Evolutionary conservation across 1,140 invertebrate genomes (phyloP).

Genomic region (Plutomurus gul): DNA sequence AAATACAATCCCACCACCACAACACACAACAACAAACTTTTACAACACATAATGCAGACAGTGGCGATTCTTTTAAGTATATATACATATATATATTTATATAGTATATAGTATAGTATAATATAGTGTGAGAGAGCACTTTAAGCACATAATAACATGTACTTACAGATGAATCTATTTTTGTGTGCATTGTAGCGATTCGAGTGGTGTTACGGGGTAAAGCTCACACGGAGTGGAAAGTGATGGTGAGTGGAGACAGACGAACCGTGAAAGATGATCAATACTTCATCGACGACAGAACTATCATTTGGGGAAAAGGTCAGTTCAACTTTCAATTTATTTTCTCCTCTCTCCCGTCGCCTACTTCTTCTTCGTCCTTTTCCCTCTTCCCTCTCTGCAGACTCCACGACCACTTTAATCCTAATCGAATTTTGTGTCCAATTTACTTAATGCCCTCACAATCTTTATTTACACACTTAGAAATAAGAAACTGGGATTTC

Average conservation of each 20-base stretch:
- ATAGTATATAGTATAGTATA: no score
- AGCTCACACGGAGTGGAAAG: slow-evolving; percentile 82
- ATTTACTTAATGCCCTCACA: no score
- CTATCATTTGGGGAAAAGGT: slow-evolving; percentile 80
- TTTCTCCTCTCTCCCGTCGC: no score
- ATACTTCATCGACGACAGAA: slow-evolving; percentile 78
- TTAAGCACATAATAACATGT: not conserved
- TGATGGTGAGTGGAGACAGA: slow-evolving; percentile 74
- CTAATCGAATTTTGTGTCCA: no score
- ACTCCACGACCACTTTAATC: not conserved
- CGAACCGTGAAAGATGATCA: slow-evolving; percentile 80
- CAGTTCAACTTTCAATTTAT: slow-evolving; percentile 53
- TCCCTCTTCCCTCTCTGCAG: not conserved
- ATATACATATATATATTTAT: no score
- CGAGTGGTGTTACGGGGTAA: slow-evolving; percentile 74
- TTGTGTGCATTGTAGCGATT: slow-evolving; percentile 66
- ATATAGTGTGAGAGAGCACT: not conserved
- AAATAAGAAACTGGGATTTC: no score
- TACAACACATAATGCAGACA: no score
- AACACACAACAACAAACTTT: no score
- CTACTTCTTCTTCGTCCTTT: not conserved
- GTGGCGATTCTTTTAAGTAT: no score
- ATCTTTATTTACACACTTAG: not conserved
- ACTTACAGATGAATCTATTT: slow-evolving; percentile 39
- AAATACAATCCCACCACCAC: no score